phyloP scores from a whole-genome alignment of 2,113 vertebrate species.

The Pontoporia blainvillei region DNA sequence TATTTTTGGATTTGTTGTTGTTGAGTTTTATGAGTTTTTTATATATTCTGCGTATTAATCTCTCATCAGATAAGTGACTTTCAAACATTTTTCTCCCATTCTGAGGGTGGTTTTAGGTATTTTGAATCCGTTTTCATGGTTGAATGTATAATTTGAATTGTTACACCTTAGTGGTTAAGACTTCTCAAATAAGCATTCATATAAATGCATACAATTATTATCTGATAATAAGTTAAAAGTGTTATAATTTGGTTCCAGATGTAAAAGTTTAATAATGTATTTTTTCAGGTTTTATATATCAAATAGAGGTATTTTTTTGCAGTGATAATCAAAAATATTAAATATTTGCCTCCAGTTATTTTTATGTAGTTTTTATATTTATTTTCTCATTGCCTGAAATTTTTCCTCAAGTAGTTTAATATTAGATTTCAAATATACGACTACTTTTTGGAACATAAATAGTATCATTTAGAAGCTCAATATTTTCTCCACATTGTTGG shows the following conservation, averaged over 20 bases:
- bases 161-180: background rate
- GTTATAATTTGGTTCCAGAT: background rate
- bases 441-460: slow-evolving; percentile 24
- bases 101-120: background rate
- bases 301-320: background rate
- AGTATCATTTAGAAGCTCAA: slow-evolving; percentile 52
- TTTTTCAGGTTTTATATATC: background rate
- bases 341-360: background rate
- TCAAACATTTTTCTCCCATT: background rate
- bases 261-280: background rate
- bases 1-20: background rate
- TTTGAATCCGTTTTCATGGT: background rate
- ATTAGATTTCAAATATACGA: slow-evolving; percentile 9
- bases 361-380: background rate
- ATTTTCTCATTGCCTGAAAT: background rate
- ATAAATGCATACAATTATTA: background rate
- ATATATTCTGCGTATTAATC: background rate
- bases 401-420: background rate
- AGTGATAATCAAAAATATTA: background rate
- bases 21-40: background rate
- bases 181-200: background rate
- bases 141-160: background rate
- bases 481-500: slow-evolving; percentile 37
- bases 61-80: background rate
- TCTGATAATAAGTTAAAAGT: background rate